Conservation (phyloP, 2,113 vertebrate species). For the Misgurnus mizolepis region DNA sequence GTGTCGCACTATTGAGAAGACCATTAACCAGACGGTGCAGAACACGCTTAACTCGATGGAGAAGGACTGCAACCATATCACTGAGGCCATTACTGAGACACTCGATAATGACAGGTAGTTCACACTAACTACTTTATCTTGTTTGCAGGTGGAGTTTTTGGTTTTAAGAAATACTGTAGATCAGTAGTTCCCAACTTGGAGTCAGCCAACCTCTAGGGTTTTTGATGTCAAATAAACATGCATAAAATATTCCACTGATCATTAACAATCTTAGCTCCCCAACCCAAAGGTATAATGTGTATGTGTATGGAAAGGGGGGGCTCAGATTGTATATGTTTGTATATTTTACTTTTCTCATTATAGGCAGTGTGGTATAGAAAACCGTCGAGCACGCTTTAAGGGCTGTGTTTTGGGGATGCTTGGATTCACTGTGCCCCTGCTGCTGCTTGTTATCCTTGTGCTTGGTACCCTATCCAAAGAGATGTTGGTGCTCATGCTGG, state of each 20-base stretch:
- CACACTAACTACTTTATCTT: background rate
- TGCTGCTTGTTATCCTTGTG: slow-evolving; percentile 69
- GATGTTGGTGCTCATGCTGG: slow-evolving; percentile 67
- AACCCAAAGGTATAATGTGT: too few species aligned
- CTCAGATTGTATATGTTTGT: too few species aligned
- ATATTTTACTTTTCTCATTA: background rate
- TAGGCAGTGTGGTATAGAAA: slow-evolving; percentile 67
- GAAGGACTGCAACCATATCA: slow-evolving; percentile 79
- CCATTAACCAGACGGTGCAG: slow-evolving; percentile 83
- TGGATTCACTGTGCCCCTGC: slow-evolving; percentile 74
- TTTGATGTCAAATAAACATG: too few species aligned
- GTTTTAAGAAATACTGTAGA: too few species aligned
- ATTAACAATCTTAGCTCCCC: too few species aligned
- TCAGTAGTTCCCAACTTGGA: too few species aligned
- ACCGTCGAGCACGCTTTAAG: slow-evolving; percentile 72
- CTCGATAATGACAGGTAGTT: slow-evolving; percentile 72
- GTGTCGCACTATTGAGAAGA: slow-evolving; percentile 79
- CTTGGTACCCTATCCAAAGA: slow-evolving; percentile 70
- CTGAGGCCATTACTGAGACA: slow-evolving; percentile 65
- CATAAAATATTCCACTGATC: too few species aligned
- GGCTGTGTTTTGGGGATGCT: slow-evolving; percentile 74
- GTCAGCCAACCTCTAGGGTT: too few species aligned
- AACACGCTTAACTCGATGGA: slow-evolving; percentile 81
- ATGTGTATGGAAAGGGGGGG: too few species aligned
- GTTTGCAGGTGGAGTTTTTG: background rate